phyloP scores from a whole-genome alignment of 2,888 invertebrate genomes.

The Chorisops tibialis region DNA sequence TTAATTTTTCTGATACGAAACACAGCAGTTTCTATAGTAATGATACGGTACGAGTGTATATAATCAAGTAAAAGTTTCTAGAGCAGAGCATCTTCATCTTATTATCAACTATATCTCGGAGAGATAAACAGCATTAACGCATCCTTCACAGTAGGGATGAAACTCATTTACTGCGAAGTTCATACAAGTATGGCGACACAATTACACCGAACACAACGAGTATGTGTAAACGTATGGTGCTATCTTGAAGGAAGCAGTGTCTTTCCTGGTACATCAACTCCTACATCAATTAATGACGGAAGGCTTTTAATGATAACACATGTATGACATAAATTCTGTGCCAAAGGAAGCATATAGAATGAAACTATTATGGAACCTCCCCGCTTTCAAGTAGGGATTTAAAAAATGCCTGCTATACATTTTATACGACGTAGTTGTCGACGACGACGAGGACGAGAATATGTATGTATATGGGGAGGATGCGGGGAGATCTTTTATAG shows the following conservation, averaged over 20 bases:
- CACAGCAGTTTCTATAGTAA: no score
- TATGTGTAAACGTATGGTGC: background rate
- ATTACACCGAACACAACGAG: no score
- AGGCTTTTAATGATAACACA: conserved; percentile 27
- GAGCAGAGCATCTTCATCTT: no score
- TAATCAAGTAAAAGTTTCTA: no score
- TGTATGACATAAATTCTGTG: conserved; percentile 17
- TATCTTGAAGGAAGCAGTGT: background rate
- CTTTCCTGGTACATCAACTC: background rate
- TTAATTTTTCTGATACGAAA: no score
- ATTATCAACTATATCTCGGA: no score
- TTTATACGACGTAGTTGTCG: background rate
- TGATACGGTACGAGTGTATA: no score
- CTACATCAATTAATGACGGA: conserved; percentile 26
- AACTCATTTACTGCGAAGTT: no score
- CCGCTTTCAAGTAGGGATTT: background rate
- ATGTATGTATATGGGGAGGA: background rate
- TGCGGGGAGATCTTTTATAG: no score
- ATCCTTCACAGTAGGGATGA: no score
- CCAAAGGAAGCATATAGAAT: background rate
- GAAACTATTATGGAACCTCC: background rate
- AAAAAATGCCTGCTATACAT: background rate
- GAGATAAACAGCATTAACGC: no score
- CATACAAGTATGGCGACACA: no score
- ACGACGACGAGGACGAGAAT: background rate